A percentile compares a stretch with the other conserved stretches of the same genome.
phyloP scores from a whole-genome alignment of 1,140 invertebrate genomes.

The Drosophila pandora region DNA sequence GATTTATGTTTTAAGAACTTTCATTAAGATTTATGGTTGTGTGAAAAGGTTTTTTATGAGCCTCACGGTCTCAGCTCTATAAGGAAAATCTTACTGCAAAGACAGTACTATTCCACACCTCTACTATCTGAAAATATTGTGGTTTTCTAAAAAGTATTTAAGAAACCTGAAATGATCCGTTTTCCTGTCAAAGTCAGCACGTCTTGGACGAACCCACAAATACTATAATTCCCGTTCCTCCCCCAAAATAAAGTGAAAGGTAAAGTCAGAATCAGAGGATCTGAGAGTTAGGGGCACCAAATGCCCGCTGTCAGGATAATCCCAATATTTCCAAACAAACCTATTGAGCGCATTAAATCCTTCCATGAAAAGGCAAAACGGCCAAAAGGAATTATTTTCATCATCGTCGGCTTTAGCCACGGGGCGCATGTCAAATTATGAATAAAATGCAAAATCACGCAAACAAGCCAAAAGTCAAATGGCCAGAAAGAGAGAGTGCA shows the following conservation, averaged over 20 bases:
- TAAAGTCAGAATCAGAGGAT: conserved; percentile 4
- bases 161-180: conserved; percentile 15
- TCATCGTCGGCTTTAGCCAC: conserved; percentile 83
- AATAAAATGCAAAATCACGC: conserved; percentile 82
- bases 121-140: neutral
- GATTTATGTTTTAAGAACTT: conserved; percentile 56
- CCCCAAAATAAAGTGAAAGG: conserved; percentile 41
- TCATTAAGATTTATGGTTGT: conserved; percentile 69
- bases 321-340: conserved; percentile 83
- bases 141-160: neutral
- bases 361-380: conserved; percentile 68
- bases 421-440: conserved; percentile 83
- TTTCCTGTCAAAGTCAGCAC: neutral
- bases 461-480: conserved; percentile 69
- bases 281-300: conserved; percentile 30
- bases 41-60: conserved; percentile 73
- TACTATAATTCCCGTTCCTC: conserved; percentile 48
- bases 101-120: neutral
- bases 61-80: neutral
- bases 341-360: conserved; percentile 75
- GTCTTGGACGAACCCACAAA: conserved; percentile 32
- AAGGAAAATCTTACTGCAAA: conserved; percentile 12
- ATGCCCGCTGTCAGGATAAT: conserved; percentile 74
- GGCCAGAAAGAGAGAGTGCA: conserved; percentile 13
- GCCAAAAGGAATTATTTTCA: conserved; percentile 73